Evolutionary conservation across 2,888 invertebrate genomes (phyloP), one percentile per base, ranked within the genome.

Genomic region (Archips crataeganus): DNA sequence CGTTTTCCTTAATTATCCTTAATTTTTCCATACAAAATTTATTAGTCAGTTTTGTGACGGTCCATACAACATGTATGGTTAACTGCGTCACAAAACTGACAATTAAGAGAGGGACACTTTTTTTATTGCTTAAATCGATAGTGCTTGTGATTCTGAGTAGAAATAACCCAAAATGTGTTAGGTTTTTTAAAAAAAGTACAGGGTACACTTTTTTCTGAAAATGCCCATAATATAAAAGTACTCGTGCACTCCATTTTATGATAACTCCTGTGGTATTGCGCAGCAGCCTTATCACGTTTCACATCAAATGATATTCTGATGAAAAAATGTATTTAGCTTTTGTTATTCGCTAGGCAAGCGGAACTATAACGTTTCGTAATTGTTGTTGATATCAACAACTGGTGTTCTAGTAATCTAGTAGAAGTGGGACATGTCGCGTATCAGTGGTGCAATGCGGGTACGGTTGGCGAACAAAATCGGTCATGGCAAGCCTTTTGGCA

Each of bases 391-490:
- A 71, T 71, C 66, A 42, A 23, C 51, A 60, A 11, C 66, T n/a
- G 47, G 34, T 39, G 49, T 34, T 34, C 15, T 54, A 54, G 49
- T 49, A n/a, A 13, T 51, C 45, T 51, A 67, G 39, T 2, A n/a
- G 61, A 75, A 75, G 64, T 70, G 66, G 71, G 70, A 61, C 70
- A 67, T 61, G 51, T 63, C 57, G 3, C 23, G 51, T 74, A 49
- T 65, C 60, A 54, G 54, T 54, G 54, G 15, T 54, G 54, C 71
- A 74, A 76, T 74, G 71, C 76, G 74, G 71, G 66, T 32, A 42
- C 15, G 10, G 45, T 49, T 34, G 39, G 32, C 59, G 23, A 34
- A 65, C 49, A 36, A 62, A 36, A 47, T 71, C 42, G 23, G 68
- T 49, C 60, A 54, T 39, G 54, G 74, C 34, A 34, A 70, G 8